Evolutionary conservation across 2,888 invertebrate genomes (phyloP).

Genomic region (Polyploca ridens): DNA sequence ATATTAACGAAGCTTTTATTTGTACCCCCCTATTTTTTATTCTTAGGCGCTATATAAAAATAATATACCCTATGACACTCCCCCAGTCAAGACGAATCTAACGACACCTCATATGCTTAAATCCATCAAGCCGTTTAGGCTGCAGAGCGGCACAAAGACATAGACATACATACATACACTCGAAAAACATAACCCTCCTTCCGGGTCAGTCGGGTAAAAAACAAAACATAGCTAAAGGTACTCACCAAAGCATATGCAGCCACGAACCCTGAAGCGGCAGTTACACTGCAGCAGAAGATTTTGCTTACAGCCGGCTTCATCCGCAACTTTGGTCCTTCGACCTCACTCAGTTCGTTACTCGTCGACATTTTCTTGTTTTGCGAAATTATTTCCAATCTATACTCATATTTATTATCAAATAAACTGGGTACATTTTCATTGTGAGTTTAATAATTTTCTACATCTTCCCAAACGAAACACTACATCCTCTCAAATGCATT

Average conservation of each 20-base stretch:
- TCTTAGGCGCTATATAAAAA: no score
- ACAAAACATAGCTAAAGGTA: constrained; percentile 14
- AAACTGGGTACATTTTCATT: not conserved
- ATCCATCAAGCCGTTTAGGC: no score
- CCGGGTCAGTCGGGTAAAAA: no score
- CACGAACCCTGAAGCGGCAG: constrained; percentile 79
- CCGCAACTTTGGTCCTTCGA: constrained; percentile 61
- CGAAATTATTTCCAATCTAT: not conserved
- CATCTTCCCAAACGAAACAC: constrained; percentile 37
- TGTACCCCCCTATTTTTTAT: no score
- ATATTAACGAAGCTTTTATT: no score
- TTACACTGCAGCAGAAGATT: constrained; percentile 81
- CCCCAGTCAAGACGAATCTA: no score
- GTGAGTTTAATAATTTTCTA: not conserved
- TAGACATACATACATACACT: no score
- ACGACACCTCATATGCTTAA: no score
- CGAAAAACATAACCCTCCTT: no score
- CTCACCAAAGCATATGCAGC: constrained; percentile 81
- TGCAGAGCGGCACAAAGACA: no score
- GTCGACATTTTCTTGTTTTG: constrained; percentile 61
- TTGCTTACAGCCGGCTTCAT: constrained; percentile 79
- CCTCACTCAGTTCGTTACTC: constrained; percentile 67
- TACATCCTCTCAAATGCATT: constrained; percentile 58
- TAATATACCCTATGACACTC: no score
- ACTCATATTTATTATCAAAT: not conserved